A percentile compares a stretch with the other conserved stretches of the same genome.
Conservation (phyloP, 2,888 invertebrate species). For the Willowsia nigromaculata region DNA sequence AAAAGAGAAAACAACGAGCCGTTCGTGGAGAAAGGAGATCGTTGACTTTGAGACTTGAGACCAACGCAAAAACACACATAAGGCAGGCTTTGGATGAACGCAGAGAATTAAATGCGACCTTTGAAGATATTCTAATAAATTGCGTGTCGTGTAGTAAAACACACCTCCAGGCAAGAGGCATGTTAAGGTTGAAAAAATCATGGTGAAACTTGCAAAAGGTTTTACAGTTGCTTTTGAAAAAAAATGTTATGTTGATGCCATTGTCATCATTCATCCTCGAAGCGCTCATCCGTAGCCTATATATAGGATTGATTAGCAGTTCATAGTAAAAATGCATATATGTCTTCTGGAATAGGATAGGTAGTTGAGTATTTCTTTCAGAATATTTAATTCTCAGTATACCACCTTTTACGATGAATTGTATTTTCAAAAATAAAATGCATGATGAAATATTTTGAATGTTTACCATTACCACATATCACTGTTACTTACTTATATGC, state of each 20-base stretch:
- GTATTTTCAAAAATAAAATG: too few relatives aligned
- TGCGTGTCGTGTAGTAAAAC: conserved; percentile 40
- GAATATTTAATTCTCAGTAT: too few relatives aligned
- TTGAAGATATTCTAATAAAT: conserved; percentile 31
- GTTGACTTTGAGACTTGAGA: conserved; percentile 2
- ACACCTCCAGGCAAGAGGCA: conserved; percentile 10
- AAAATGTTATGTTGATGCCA: neutral
- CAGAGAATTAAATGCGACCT: neutral
- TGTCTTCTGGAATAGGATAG: too few relatives aligned
- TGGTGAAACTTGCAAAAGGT: neutral
- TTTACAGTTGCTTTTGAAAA: neutral
- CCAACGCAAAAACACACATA: neutral
- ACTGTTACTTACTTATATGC: too few relatives aligned
- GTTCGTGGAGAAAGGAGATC: neutral
- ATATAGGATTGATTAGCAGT: too few relatives aligned
- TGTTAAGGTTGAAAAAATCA: neutral
- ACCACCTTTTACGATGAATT: too few relatives aligned
- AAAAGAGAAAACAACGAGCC: neutral
- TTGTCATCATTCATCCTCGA: too few relatives aligned
- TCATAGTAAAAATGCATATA: too few relatives aligned
- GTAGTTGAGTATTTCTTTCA: too few relatives aligned
- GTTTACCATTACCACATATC: too few relatives aligned
- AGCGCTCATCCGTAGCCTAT: too few relatives aligned
- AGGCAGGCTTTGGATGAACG: neutral
- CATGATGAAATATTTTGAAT: too few relatives aligned